These are phyloP conservation scores for Drosophila sturtevanti DNA, from an alignment of 1,140 invertebrate genomes.

Conservation along the genomic window DNA sequence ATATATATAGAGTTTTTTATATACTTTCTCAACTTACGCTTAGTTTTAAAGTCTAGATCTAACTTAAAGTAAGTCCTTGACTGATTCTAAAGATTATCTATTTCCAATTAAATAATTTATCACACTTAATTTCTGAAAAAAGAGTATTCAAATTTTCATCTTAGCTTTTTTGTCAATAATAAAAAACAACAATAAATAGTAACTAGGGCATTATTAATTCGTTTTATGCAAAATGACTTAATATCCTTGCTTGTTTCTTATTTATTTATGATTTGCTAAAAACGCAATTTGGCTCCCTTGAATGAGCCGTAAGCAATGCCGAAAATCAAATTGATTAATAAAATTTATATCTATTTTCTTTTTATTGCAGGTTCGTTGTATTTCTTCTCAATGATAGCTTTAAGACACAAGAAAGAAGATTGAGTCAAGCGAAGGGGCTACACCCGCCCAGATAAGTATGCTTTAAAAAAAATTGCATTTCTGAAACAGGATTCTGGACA, in stretches of 20 bases:
- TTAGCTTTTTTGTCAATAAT: no score
- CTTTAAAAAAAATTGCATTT: constrained; percentile 3
- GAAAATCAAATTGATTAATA: constrained; percentile 27
- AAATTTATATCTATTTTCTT: constrained; percentile 14
- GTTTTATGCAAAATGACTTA: constrained; percentile 19
- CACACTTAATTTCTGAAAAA: no score
- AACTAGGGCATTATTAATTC: neutral
- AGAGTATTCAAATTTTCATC: no score
- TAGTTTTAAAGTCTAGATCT: no score
- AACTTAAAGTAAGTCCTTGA: no score
- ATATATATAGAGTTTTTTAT: no score
- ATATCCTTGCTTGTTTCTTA: constrained; percentile 23
- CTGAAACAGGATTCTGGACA: constrained; percentile 23
- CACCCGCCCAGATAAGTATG: constrained; percentile 3
- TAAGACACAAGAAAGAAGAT: constrained; percentile 27
- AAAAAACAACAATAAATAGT: no score
- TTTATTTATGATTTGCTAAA: constrained; percentile 7
- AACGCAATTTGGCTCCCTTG: constrained; percentile 31
- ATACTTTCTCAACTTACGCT: no score
- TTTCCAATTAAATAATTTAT: no score
- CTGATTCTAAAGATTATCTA: no score
- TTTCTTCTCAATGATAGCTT: constrained; percentile 5
- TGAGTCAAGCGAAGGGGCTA: neutral
- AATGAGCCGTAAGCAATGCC: constrained; percentile 45
- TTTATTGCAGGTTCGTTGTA: constrained; percentile 42